phyloP scores from a whole-genome alignment of 2,797 vertebrate species.

The Manis pentadactyla region DNA sequence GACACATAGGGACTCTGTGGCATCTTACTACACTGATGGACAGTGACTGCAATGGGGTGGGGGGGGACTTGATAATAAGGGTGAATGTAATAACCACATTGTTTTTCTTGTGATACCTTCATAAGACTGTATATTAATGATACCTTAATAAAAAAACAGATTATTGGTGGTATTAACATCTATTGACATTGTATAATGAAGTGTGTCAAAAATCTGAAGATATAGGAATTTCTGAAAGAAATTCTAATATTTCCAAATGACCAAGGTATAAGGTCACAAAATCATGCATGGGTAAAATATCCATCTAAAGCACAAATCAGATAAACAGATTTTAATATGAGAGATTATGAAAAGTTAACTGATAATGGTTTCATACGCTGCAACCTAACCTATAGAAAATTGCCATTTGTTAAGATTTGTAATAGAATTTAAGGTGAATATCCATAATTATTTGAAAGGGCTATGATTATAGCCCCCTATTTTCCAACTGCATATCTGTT shows the following conservation, averaged over 20 bases:
- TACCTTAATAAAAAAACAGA: neutral
- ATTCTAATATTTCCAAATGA: constrained; percentile 42
- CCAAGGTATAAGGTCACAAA: neutral
- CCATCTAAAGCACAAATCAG: neutral
- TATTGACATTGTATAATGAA: neutral
- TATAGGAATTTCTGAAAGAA: neutral
- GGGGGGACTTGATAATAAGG: no score
- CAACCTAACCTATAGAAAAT: constrained; percentile 12
- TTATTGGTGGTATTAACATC: neutral
- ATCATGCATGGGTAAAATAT: neutral
- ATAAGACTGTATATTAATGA: no score
- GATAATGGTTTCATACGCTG: neutral
- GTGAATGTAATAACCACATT: no score
- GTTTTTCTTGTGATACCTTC: no score
- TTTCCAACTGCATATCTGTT: neutral
- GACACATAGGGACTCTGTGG: no score
- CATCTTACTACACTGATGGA: no score
- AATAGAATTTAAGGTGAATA: neutral
- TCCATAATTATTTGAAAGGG: constrained; percentile 13
- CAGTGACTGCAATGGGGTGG: no score
- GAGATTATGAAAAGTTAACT: neutral
- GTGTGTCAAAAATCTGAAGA: neutral
- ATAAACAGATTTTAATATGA: neutral
- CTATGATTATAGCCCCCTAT: neutral
- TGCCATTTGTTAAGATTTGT: neutral